Evolutionary conservation across 2,113 vertebrate genomes (phyloP), one percentile per base, ranked within the genome.

Genomic region (Thermophis baileyi): DNA sequence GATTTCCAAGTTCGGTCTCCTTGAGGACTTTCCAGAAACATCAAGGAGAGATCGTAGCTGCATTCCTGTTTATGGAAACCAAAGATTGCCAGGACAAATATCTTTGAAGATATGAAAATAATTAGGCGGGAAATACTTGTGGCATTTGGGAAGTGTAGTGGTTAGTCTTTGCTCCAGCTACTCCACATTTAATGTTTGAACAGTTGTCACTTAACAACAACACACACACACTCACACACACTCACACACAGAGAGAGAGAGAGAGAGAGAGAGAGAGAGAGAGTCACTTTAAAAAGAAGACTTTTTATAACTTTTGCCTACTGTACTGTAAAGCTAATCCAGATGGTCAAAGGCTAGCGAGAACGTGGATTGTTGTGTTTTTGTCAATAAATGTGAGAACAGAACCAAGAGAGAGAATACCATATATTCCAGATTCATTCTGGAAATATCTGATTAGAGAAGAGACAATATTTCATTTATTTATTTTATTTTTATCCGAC

Each of bases 31-130:
- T 55, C 49, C 87, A 85, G 74, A 92, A 92, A 85, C 51, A 92
- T 89, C 87, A 85, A 92, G 63, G 63, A 54, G 44, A 92, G 63
- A 85, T n/a, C 51, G 3, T 53, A 89, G 89, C 20, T 81, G 40
- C 87, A 89, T 91, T 54, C 53, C 46, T 92, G 63, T 89, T 92
- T 89, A 89, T 92, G 63, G 91, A 92, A 92, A 81, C 25, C 63
- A 55, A 85, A 85, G 40, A 27, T 88, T 55, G 91, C 87, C 91
- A 92, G 88, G 87, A 92, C 9, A 92, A 92, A 89, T 92, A 92
- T 9, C 60, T 85, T 85, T 85, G 91, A 85, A 92, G 87, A 85
- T 55, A 81, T 85, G 53, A 55, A 92, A 89, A 92, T 55, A 50
- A 47, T 55, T 54, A 25, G 54, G 8, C 53, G 6, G 63, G 49